phyloP scores from a whole-genome alignment of 64 coral and sea anemone genomes.

The Pocillopora verrucosa region DNA sequence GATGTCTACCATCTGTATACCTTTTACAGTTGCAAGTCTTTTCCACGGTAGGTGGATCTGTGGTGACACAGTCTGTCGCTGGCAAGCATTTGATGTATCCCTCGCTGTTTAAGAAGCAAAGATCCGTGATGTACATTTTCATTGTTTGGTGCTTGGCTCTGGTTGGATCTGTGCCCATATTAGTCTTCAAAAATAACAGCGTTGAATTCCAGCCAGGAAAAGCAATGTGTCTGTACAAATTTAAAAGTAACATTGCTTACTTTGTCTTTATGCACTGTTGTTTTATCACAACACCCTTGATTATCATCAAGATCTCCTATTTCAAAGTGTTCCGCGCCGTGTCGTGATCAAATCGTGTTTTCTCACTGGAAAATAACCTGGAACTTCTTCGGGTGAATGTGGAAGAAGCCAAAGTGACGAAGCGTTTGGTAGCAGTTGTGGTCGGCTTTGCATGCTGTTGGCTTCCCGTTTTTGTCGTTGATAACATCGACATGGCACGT shows the following conservation, averaged over 20 bases:
- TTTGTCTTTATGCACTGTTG: constrained; percentile 29
- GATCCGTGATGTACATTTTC: constrained; percentile 28
- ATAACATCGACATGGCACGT: constrained; percentile 30
- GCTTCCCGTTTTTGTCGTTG: constrained; percentile 41
- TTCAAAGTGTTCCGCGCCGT: constrained; percentile 40
- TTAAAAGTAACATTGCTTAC: constrained; percentile 43
- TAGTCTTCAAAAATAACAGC: constrained; percentile 32
- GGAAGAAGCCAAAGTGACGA: constrained; percentile 60
- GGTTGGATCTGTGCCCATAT: constrained; percentile 15
- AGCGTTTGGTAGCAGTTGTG: constrained; percentile 41
- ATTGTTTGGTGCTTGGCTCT: constrained; percentile 40
- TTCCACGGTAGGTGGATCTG: constrained; percentile 3
- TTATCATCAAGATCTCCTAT: constrained; percentile 40
- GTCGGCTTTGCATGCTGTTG: constrained; percentile 57
- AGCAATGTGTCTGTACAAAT: constrained; percentile 58
- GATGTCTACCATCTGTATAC: not conserved
- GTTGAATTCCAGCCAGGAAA: constrained; percentile 51
- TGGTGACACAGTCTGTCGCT: not conserved
- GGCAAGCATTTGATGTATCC: constrained; percentile 49
- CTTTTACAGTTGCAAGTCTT: constrained; percentile 10
- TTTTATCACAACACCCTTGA: constrained; percentile 39
- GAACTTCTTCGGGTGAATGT: constrained; percentile 26
- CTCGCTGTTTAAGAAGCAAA: constrained; percentile 24
- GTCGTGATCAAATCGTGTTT: not conserved
- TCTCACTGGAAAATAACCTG: not conserved